Conservation (phyloP, 2,113 vertebrate species). For the Sinosuthora webbiana region DNA sequence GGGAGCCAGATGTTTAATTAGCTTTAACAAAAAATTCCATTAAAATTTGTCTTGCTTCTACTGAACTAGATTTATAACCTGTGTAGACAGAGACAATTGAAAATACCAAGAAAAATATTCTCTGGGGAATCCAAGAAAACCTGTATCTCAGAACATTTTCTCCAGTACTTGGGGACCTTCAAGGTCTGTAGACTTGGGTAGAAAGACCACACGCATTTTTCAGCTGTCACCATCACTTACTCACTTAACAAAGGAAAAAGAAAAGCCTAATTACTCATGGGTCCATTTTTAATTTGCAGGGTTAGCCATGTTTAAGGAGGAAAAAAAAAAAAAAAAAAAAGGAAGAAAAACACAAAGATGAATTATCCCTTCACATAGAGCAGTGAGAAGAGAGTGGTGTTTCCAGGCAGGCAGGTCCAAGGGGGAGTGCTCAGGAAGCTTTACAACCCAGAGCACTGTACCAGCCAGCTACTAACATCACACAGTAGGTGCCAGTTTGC, state of each 20-base stretch:
- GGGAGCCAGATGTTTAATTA: constrained; percentile 56
- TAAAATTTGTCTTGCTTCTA: constrained; percentile 30
- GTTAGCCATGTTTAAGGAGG: background rate
- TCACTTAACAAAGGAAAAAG: constrained; percentile 41
- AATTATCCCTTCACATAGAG: background rate
- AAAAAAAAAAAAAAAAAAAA: background rate
- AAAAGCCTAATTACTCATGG: constrained; percentile 48
- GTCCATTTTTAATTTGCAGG: constrained; percentile 37
- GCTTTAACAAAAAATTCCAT: constrained; percentile 23
- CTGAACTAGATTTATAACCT: constrained; percentile 61
- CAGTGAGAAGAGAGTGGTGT: background rate
- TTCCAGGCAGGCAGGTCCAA: background rate
- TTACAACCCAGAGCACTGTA: background rate
- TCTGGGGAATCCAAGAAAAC: constrained; percentile 41
- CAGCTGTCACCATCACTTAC: constrained; percentile 17
- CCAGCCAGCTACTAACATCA: background rate
- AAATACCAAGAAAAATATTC: constrained; percentile 46
- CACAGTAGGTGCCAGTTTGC: background rate
- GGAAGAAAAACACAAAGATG: constrained; percentile 1
- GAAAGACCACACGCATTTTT: constrained; percentile 6
- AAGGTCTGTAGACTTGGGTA: background rate
- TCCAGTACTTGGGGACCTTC: constrained; percentile 13
- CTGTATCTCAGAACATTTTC: constrained; percentile 15
- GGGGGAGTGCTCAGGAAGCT: background rate
- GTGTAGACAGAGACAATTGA: constrained; percentile 42